Base-by-base conservation (phyloP, 2,113 vertebrate species). In the Prionailurus viverrinus region DNA sequence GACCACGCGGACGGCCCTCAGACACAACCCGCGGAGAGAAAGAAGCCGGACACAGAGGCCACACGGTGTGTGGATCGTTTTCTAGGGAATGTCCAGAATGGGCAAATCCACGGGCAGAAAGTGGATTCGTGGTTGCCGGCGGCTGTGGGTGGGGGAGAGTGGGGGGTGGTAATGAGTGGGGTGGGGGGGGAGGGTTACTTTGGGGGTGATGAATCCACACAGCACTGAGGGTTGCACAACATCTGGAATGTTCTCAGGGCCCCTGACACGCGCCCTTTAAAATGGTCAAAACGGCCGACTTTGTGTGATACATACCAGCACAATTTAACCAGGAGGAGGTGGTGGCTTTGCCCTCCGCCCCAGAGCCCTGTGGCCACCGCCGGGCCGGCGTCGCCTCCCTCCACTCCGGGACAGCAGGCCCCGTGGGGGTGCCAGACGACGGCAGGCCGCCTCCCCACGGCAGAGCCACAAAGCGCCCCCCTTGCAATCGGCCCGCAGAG, bases 31-130 rank as follows among this genome's bases (percentile, higher is more conserved):
- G 4, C 11, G 5, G 15, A 31, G 25, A 0, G 25, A 5, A n/a
- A 41, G 48, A 7, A 19, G 76, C 39, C 31, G 48, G 36, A 25
- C 5, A 14, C 12, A 0, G 10, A 58, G 12, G 4, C 41, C 68
- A 23, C 0, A 0, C 0, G 0, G 0, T 1, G 12, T 1, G 2
- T 1, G 11, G 4, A 13, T 31, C n/a, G 19, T 0, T 48, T 39
- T 19, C 2, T 4, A 1, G 0, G 27, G 33, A 7, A 11, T 0
- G 29, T 1, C 33, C n/a, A 31, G 66, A 53, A 63, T 6, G 3
- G 14, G 61, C 1, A 11, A 1, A 6, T 2, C 39, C 48, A 1
- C 0, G 2, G 27, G 16, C 25, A 14, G 58, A n/a, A n/a, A 39
- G 25, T 0, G 2, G 16, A 7, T 0, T 1, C 18, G 53, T 4